A percentile compares a stretch with the other conserved stretches of the same genome.
Conservation (phyloP, 2,113 vertebrate species). For the Stictonetta naevosa region DNA sequence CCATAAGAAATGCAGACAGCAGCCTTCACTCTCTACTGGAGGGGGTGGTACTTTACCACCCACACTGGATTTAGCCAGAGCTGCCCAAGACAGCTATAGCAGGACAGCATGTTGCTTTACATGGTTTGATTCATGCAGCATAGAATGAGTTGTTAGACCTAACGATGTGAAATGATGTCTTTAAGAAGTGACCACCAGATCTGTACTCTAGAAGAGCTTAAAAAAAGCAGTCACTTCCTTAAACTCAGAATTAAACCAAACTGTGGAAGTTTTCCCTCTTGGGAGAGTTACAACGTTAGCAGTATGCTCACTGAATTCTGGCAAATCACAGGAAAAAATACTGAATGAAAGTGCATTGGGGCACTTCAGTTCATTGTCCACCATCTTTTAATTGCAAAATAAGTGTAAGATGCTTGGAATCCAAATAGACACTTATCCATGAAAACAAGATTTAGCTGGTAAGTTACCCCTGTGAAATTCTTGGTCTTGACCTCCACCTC, state of each 20-base stretch:
- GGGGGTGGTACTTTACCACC: not conserved
- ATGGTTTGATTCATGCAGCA: not conserved
- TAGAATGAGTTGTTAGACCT: not conserved
- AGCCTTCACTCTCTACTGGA: not conserved
- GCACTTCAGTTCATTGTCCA: not conserved
- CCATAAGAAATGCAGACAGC: not conserved
- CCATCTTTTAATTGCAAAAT: not conserved
- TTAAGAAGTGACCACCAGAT: not conserved
- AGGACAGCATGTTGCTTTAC: not conserved
- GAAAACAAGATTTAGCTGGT: not conserved
- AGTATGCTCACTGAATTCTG: not conserved
- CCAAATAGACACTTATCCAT: not conserved
- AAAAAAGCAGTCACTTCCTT: not conserved
- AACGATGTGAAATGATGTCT: not conserved
- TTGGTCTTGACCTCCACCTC: constrained; percentile 11
- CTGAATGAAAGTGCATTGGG: not conserved
- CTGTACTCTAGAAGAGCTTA: not conserved
- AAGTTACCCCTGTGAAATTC: constrained; percentile 1
- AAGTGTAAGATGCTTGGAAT: not conserved
- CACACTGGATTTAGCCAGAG: not conserved
- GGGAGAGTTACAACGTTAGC: not conserved
- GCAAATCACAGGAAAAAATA: not conserved
- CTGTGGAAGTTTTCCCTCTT: not conserved
- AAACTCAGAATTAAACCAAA: not conserved
- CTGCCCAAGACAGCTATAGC: not conserved